These are phyloP conservation scores for Neodiprion virginianus DNA, from an alignment of 1,140 invertebrate genomes.

Conservation along the genomic window DNA sequence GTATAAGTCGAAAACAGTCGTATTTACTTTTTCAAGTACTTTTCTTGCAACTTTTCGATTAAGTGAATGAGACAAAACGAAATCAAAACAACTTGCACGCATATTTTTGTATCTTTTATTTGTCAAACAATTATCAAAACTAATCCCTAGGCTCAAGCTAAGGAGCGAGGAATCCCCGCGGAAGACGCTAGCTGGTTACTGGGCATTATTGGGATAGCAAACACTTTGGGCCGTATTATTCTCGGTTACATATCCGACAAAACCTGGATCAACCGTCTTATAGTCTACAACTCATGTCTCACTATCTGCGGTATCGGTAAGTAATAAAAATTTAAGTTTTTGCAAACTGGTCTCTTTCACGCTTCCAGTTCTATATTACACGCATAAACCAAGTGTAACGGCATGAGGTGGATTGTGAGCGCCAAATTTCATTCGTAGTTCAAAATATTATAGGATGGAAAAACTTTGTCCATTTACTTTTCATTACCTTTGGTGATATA, in stretches of 20 bases:
- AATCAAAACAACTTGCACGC: too few species aligned
- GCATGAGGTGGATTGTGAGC: too few species aligned
- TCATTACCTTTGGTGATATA: too few species aligned
- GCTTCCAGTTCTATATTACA: too few species aligned
- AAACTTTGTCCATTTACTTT: too few species aligned
- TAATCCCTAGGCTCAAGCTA: conserved; percentile 65
- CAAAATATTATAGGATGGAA: too few species aligned
- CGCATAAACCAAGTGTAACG: too few species aligned
- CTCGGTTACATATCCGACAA: conserved; percentile 88
- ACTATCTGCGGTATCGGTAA: conserved; percentile 84
- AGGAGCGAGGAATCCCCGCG: conserved; percentile 64
- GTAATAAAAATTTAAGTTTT: conserved; percentile 27
- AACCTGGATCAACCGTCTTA: conserved; percentile 85
- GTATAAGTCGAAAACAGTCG: not conserved
- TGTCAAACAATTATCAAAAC: too few species aligned
- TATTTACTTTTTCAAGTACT: too few species aligned
- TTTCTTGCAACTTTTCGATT: not conserved
- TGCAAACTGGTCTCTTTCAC: not conserved
- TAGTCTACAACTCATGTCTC: conserved; percentile 88
- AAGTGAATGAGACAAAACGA: not conserved
- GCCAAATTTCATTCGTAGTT: not conserved
- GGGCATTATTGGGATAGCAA: conserved; percentile 83
- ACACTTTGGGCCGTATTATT: conserved; percentile 86
- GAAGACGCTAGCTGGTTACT: conserved; percentile 72
- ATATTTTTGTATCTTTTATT: too few species aligned